Evolutionary conservation across 2,888 invertebrate species (phyloP).

Genomic region (Sarcophaga rosellei): DNA sequence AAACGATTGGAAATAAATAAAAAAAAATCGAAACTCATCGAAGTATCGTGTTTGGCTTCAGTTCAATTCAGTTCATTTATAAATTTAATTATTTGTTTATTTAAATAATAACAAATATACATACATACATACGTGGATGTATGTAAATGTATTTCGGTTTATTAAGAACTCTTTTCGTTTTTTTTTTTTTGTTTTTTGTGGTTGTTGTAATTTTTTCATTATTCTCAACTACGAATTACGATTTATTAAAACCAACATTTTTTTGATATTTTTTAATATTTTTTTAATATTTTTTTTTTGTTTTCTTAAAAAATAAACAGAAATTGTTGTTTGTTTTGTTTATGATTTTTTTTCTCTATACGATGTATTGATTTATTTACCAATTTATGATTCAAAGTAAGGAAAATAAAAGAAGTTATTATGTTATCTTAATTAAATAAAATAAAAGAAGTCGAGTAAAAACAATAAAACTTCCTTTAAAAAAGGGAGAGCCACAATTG

Average conservation of each 20-base stretch:
- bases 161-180: not conserved
- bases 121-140: not conserved
- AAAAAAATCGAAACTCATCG: not conserved
- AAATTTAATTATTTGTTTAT: slow-evolving; percentile 32
- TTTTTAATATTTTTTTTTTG: not conserved
- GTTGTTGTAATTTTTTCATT: slow-evolving; percentile 37
- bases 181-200: too few species aligned
- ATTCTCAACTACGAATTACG: slow-evolving; percentile 2
- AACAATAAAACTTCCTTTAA: not conserved
- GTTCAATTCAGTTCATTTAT: slow-evolving; percentile 41
- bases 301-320: slow-evolving; percentile 59
- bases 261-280: too few species aligned
- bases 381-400: slow-evolving; percentile 55
- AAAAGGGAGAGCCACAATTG: too few species aligned
- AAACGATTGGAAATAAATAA: not conserved
- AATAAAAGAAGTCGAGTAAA: not conserved
- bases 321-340: slow-evolving; percentile 70
- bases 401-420: slow-evolving; percentile 29
- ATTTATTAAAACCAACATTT: not conserved
- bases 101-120: slow-evolving; percentile 30
- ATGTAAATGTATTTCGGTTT: too few species aligned
- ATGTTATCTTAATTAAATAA: slow-evolving; percentile 56
- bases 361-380: slow-evolving; percentile 40
- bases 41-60: slow-evolving; percentile 52
- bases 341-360: slow-evolving; percentile 27